These are phyloP conservation scores for Steinernema hermaphroditum DNA, from an alignment of 2,888 invertebrate species.

Conservation along the genomic window DNA sequence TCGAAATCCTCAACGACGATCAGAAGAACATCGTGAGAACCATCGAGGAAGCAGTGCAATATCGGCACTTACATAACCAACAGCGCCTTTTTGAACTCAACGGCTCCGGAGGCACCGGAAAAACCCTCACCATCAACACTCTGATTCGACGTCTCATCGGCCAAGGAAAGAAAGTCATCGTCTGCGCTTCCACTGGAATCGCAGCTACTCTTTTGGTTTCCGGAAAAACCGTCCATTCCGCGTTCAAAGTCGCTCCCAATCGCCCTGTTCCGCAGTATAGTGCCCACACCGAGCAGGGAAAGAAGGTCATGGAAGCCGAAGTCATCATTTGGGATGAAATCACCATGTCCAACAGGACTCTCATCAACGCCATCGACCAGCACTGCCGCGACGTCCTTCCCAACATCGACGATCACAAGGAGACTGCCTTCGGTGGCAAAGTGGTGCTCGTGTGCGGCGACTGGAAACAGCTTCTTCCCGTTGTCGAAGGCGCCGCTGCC, in stretches of 20 bases:
- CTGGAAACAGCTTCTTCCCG: conserved; percentile 21
- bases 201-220: background rate
- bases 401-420: background rate
- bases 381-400: background rate
- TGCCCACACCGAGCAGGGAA: background rate
- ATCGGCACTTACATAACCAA: background rate
- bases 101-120: background rate
- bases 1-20: background rate
- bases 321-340: too few species aligned
- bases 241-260: background rate
- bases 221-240: background rate
- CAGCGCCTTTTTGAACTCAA: background rate
- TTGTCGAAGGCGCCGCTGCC: background rate
- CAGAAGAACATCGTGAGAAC: background rate
- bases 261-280: background rate
- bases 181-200: too few species aligned
- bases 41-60: too few species aligned
- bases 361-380: background rate
- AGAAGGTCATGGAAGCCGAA: background rate
- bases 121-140: background rate
- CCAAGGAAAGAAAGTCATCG: background rate
- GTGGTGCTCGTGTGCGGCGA: too few species aligned
- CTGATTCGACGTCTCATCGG: background rate
- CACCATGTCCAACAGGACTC: too few species aligned
- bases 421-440: conserved; percentile 14